A percentile compares a stretch with the other conserved stretches of the same genome.
Conservation (phyloP, 2,888 invertebrate genomes). For the Sminthurinus aureus region DNA sequence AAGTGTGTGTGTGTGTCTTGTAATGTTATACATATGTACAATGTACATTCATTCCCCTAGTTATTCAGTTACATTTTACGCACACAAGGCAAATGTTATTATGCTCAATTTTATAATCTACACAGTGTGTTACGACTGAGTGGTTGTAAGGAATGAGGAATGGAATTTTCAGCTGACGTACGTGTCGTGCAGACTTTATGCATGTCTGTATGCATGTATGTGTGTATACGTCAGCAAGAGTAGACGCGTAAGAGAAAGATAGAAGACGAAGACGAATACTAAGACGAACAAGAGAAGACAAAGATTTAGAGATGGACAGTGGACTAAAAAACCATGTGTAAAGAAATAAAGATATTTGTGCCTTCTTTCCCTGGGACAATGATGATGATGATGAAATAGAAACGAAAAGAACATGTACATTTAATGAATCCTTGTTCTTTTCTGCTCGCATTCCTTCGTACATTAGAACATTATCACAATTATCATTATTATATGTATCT, state of each 20-base stretch:
- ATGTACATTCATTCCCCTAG: neutral
- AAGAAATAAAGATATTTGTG: neutral
- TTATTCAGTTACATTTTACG: conserved; percentile 28
- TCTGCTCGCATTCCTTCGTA: conserved; percentile 43
- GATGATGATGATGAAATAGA: neutral
- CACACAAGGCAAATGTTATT: conserved; percentile 27
- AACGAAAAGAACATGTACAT: conserved; percentile 7
- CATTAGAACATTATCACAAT: neutral
- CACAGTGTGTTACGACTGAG: conserved; percentile 19
- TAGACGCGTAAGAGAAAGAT: neutral
- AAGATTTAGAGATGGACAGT: neutral
- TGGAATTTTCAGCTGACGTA: conserved; percentile 21
- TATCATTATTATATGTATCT: neutral
- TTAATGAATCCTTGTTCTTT: conserved; percentile 40
- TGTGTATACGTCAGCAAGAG: neutral
- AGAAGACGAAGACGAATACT: too few relatives aligned
- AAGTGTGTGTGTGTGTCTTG: neutral
- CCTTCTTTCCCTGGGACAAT: neutral
- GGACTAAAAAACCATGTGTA: neutral
- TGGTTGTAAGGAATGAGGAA: conserved; percentile 29
- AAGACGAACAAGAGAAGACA: neutral
- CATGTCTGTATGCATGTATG: neutral
- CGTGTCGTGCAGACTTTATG: conserved; percentile 16
- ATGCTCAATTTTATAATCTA: conserved; percentile 28
- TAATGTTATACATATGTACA: neutral